phyloP scores from a whole-genome alignment of 2,888 invertebrate genomes.

The Drosophila anomelani region DNA sequence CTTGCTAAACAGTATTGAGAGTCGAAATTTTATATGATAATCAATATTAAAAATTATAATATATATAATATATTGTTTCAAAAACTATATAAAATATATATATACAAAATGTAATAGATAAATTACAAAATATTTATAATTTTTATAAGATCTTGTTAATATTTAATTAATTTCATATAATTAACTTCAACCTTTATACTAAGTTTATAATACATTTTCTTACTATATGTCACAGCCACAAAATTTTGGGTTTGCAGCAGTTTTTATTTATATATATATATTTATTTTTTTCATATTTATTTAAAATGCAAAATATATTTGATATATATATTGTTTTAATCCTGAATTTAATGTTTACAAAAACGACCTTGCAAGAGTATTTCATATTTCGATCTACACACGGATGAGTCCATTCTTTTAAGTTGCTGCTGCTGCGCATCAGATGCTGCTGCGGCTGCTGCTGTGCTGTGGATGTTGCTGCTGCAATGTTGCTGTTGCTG shows the following conservation, averaged over 20 bases:
- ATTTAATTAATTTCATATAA: no score
- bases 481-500: conserved; percentile 19
- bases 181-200: no score
- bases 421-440: conserved; percentile 10
- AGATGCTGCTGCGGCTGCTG: conserved; percentile 14
- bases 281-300: neutral
- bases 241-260: no score
- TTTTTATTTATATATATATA: neutral
- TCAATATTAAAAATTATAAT: neutral
- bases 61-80: neutral
- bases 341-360: neutral
- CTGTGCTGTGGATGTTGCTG: conserved; percentile 13
- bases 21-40: neutral
- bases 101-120: no score
- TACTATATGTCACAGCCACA: no score
- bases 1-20: neutral
- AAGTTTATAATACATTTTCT: no score
- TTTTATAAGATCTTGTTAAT: no score
- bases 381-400: conserved; percentile 4
- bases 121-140: no score
- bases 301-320: neutral
- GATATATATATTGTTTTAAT: neutral
- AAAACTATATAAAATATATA: no score
- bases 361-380: neutral
- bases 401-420: neutral